Conservation (phyloP, 2,797 vertebrate species). For the Hylomyscus alleni region DNA sequence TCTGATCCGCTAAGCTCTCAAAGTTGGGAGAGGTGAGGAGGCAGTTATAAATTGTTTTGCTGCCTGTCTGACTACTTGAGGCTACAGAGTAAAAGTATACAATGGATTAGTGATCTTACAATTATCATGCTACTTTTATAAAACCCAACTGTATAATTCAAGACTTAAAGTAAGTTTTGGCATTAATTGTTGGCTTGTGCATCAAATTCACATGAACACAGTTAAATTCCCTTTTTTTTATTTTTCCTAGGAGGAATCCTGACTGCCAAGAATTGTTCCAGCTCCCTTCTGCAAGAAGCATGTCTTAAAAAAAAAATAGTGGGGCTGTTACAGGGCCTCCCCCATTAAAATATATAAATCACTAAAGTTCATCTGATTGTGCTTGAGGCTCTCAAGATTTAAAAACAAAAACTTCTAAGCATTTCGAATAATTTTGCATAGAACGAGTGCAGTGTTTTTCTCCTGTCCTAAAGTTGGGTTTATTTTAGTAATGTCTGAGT, state of each 20-base stretch:
- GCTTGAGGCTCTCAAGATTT: background rate
- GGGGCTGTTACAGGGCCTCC: background rate
- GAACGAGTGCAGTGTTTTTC: background rate
- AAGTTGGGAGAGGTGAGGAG: conserved; percentile 53
- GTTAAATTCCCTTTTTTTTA: conserved; percentile 67
- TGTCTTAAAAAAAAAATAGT: background rate
- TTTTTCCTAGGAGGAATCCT: conserved; percentile 50
- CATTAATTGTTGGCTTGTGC: conserved; percentile 76
- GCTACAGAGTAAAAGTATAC: conserved; percentile 64
- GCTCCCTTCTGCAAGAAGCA: conserved; percentile 35
- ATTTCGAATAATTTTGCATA: conserved; percentile 19
- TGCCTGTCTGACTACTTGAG: conserved; percentile 46
- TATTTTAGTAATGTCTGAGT: background rate
- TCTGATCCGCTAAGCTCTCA: conserved; percentile 59
- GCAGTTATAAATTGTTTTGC: conserved; percentile 63
- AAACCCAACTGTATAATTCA: conserved; percentile 72
- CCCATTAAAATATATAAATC: background rate
- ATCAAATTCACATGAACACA: conserved; percentile 70
- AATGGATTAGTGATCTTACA: conserved; percentile 69
- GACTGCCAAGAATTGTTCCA: conserved; percentile 70
- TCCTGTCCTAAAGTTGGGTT: conserved; percentile 3
- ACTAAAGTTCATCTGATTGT: background rate
- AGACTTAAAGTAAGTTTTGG: conserved; percentile 71
- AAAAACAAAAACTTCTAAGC: conserved; percentile 12
- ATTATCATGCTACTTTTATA: conserved; percentile 65